phyloP scores from a whole-genome alignment of 2,888 invertebrate genomes.

The Leptopilina syphax region DNA sequence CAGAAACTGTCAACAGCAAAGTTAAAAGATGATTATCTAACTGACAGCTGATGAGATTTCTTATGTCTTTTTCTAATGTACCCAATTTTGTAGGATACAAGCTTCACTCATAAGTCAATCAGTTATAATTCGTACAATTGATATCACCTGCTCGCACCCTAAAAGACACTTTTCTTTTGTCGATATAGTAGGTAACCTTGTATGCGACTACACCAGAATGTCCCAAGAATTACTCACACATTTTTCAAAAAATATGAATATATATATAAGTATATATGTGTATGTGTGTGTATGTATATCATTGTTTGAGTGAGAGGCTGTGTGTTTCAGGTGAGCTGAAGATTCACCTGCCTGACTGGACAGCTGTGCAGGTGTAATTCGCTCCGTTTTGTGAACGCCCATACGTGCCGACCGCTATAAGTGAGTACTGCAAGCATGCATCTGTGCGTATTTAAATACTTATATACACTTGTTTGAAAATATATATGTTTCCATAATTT shows the following conservation, averaged over 20 bases:
- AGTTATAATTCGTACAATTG: constrained; percentile 71
- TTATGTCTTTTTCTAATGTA: background rate
- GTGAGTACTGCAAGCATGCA: constrained; percentile 1
- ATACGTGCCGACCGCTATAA: constrained; percentile 59
- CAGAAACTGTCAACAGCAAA: constrained; percentile 2
- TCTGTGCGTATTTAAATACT: background rate
- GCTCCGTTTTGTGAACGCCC: constrained; percentile 55
- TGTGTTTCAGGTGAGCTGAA: constrained; percentile 71
- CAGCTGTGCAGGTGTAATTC: constrained; percentile 76
- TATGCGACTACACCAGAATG: constrained; percentile 56
- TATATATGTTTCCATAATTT: constrained; percentile 7
- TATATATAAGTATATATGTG: background rate
- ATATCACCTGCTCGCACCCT: constrained; percentile 72
- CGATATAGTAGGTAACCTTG: constrained; percentile 52
- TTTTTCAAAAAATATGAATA: constrained; percentile 62
- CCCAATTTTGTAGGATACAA: constrained; percentile 22
- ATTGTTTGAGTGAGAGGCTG: constrained; percentile 55
- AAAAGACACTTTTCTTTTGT: constrained; percentile 55
- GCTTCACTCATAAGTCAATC: constrained; percentile 61
- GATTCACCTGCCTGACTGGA: constrained; percentile 72
- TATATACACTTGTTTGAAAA: constrained; percentile 15
- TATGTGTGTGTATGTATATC: constrained; percentile 50
- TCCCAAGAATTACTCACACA: constrained; percentile 46
- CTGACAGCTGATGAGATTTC: constrained; percentile 29
- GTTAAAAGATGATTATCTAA: background rate